A percentile compares a stretch with the other conserved stretches of the same genome.
These are phyloP conservation scores for Menidia menidia DNA, from an alignment of 2,797 vertebrate genomes.

Conservation along the genomic window DNA sequence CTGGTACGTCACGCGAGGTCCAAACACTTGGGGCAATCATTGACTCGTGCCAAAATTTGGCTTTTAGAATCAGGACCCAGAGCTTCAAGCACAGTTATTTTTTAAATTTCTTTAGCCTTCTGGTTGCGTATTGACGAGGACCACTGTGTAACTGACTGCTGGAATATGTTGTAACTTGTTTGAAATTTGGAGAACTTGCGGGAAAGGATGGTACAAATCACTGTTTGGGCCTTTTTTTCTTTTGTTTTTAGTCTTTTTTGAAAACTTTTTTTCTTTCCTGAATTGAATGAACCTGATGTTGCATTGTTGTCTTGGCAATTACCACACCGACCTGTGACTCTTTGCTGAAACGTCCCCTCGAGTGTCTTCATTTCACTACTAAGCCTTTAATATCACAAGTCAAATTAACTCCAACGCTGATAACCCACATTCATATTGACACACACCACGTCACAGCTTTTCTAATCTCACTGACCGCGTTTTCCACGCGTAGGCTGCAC, in stretches of 20 bases:
- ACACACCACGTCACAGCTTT: slow-evolving; percentile 42
- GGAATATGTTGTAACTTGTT: slow-evolving; percentile 62
- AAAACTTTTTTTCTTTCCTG: slow-evolving; percentile 30
- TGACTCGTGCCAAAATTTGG: slow-evolving; percentile 44
- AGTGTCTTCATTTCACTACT: slow-evolving; percentile 69
- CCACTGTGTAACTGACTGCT: slow-evolving; percentile 76
- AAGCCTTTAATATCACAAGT: slow-evolving; percentile 55
- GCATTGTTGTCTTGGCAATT: slow-evolving; percentile 68
- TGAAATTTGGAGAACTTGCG: slow-evolving; percentile 43
- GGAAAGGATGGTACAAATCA: slow-evolving; percentile 76
- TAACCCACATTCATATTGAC: slow-evolving; percentile 22
- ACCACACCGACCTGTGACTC: slow-evolving; percentile 62
- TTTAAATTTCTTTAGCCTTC: slow-evolving; percentile 22
- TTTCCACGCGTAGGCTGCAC: slow-evolving; percentile 63
- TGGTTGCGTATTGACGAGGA: slow-evolving; percentile 61
- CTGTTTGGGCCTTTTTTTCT: slow-evolving; percentile 66
- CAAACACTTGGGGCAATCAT: slow-evolving; percentile 49
- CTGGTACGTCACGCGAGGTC: slow-evolving; percentile 17
- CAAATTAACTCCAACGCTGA: slow-evolving; percentile 31
- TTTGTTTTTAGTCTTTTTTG: slow-evolving; percentile 44
- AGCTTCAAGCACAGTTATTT: slow-evolving; percentile 30
- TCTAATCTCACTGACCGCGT: slow-evolving; percentile 40
- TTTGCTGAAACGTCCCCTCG: slow-evolving; percentile 33
- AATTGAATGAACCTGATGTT: slow-evolving; percentile 61
- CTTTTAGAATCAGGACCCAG: slow-evolving; percentile 34